Evolutionary conservation across 1,140 invertebrate species (phyloP), one percentile per base, ranked within the genome.

Genomic region (Chymomyza costata): DNA sequence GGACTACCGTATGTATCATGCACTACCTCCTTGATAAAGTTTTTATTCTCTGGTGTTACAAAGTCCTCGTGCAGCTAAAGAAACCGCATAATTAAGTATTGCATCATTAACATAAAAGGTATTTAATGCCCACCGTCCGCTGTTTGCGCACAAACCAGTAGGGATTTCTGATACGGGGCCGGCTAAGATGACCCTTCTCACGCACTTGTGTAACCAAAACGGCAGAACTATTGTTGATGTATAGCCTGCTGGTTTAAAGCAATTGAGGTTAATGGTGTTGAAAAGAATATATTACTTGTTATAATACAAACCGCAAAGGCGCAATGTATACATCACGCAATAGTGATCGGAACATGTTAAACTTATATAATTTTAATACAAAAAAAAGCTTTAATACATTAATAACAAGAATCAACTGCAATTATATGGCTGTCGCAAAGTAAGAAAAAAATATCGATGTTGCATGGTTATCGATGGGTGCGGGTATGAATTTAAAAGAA

Each of bases 21-120:
- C 7, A 93, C 86, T 0, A 94, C 86, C 88, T 97, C 92, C 82
- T 93, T 87, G 11, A 98, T 71, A 86, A 97, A 98, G 43, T 90
- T 87, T 85, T 89, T 87, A 86, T 97, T 98, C 66, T 96, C 93
- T 37, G 83, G 11, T 0, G 93, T 96, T 10, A 98, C 63, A 10
- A 89, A 73, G 69, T 96, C 93, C 65, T 93, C 86, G 67, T 87
- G 87, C 46, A 86, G 67, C 92, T 94, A 63, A 52, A 86, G 87
- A 11, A 39, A 43, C 6, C n/a, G n/a, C n/a, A n/a, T 25, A 25
- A 5, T 25, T 25, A 38, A 43, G 16, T 43, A 19, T 13, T 48
- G 15, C 15, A 31, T 45, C 28, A 11, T 7, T 43, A n/a, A n/a
- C n/a, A 2, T 43, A 19, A 18, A 39, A 28, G 31, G 19, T 25